Percentiles rank a stretch among this genome's conserved stretches.
Evolutionary conservation across 1,140 invertebrate species (phyloP).

Genomic region (Trachelipus rathkii): DNA sequence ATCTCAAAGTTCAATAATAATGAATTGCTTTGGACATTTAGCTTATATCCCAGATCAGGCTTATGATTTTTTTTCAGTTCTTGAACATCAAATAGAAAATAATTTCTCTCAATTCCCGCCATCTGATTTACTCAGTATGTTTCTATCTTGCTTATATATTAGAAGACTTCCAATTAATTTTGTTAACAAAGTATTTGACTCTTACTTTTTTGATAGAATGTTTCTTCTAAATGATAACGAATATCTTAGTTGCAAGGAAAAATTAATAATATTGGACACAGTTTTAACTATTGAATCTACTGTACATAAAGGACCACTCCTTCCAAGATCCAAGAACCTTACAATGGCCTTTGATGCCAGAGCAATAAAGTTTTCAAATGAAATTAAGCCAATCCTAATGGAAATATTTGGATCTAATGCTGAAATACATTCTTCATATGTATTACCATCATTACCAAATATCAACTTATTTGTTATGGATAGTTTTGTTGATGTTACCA

Average conservation of each 20-base stretch:
- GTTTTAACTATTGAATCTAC: constrained; percentile 62
- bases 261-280: constrained; percentile 61
- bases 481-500: constrained; percentile 57
- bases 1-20: constrained; percentile 57
- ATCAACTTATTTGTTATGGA: constrained; percentile 62
- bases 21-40: constrained; percentile 62
- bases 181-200: constrained; percentile 59
- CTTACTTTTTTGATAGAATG: constrained; percentile 61
- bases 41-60: constrained; percentile 58
- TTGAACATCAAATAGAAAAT: constrained; percentile 58
- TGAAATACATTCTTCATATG: constrained; percentile 54
- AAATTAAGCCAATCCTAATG: constrained; percentile 53
- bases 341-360: constrained; percentile 55
- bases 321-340: constrained; percentile 54
- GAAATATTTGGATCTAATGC: constrained; percentile 51
- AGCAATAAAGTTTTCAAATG: constrained; percentile 55
- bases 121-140: constrained; percentile 59
- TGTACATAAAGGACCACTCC: constrained; percentile 58
- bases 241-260: constrained; percentile 49
- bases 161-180: constrained; percentile 63
- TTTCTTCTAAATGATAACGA: constrained; percentile 51
- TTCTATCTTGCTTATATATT: constrained; percentile 63
- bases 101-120: constrained; percentile 60
- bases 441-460: constrained; percentile 56
- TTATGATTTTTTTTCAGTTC: constrained; percentile 58